Evolutionary conservation across 92 coral and sea anemone genomes (phyloP).

Genomic region (Epizoanthus illoricatus): DNA sequence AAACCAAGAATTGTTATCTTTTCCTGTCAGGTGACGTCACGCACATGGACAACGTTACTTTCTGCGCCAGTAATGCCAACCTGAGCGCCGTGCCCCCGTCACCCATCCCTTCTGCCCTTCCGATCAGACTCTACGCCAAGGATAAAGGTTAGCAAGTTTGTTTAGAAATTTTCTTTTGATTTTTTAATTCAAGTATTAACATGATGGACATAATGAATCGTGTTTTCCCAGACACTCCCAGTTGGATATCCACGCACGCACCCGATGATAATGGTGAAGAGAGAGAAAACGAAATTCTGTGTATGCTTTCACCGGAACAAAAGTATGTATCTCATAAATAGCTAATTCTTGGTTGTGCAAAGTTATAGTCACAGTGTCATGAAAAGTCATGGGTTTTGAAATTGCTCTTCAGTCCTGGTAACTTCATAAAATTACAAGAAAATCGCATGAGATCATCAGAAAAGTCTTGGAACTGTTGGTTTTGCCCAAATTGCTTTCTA

Average conservation of each 20-base stretch:
- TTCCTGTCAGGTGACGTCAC: constrained; percentile 20
- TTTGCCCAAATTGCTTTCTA: no score
- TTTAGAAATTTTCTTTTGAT: no score
- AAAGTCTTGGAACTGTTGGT: no score
- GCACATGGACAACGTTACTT: constrained; percentile 28
- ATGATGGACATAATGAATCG: neutral
- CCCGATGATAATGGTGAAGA: constrained; percentile 39
- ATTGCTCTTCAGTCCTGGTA: no score
- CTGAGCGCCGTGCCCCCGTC: constrained; percentile 26
- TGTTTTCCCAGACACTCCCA: constrained; percentile 28
- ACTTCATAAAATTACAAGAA: no score
- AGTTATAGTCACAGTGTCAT: no score
- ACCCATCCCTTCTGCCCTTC: constrained; percentile 37
- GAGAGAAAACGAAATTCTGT: constrained; percentile 69
- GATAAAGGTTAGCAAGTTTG: constrained; percentile 9
- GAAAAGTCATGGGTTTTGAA: no score
- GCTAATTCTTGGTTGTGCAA: no score
- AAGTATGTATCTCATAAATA: constrained; percentile 51
- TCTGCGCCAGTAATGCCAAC: constrained; percentile 20
- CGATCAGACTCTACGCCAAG: constrained; percentile 34
- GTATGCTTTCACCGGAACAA: constrained; percentile 93
- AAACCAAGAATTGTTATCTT: neutral
- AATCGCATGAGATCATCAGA: no score
- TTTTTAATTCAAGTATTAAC: no score
- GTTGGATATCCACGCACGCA: constrained; percentile 11